Percentiles rank a stretch among this genome's conserved stretches.
Conservation (phyloP, 2,113 vertebrate species). For the Sinocyclocheilus rhinocerous region DNA sequence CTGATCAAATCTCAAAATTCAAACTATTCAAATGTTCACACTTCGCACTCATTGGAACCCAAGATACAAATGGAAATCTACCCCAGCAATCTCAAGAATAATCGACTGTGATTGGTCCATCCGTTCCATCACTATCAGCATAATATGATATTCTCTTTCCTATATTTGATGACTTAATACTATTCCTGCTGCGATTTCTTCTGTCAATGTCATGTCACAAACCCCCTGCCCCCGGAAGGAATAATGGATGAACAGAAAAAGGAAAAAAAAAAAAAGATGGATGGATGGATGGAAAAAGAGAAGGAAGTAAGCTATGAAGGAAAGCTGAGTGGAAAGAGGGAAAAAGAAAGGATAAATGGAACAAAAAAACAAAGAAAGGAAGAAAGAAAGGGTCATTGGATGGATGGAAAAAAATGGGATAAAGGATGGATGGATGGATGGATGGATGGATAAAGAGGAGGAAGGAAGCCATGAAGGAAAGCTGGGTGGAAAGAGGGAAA, state of each 20-base stretch:
- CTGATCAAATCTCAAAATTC: background rate
- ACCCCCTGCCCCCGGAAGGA: background rate
- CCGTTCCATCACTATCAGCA: background rate
- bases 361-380: background rate
- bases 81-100: background rate
- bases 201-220: background rate
- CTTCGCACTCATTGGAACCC: background rate
- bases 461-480: background rate
- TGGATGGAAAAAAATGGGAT: too few relatives aligned
- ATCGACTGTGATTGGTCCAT: background rate
- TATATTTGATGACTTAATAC: background rate
- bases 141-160: background rate
- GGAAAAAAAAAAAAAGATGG: background rate
- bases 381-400: background rate
- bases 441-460: background rate
- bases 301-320: too few relatives aligned
- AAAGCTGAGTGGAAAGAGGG: too few relatives aligned
- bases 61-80: constrained; percentile 7
- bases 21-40: background rate
- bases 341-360: background rate
- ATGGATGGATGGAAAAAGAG: background rate
- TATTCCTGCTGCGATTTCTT: background rate
- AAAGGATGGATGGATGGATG: background rate
- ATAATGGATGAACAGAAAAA: background rate
- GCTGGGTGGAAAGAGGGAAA: background rate